Evolutionary conservation across 1,140 invertebrate species (phyloP).

Genomic region (Bombus pascuorum): DNA sequence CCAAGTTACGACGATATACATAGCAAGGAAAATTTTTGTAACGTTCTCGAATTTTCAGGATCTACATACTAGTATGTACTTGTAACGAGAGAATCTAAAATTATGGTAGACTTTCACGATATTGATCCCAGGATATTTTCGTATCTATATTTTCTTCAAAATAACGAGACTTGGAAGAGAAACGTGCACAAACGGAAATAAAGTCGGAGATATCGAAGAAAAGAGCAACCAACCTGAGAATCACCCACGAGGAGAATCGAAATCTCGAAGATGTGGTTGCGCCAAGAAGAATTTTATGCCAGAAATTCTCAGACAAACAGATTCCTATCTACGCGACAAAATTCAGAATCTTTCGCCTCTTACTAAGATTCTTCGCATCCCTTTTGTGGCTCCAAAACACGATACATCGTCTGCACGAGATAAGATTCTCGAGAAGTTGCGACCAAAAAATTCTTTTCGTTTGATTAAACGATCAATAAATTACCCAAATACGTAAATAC

Average conservation of each 20-base stretch:
- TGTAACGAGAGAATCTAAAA: not conserved
- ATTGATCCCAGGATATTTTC: not conserved
- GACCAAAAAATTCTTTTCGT: not conserved
- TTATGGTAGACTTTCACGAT: not conserved
- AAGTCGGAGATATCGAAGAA: not conserved
- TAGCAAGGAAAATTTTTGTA: not conserved
- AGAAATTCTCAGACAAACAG: conserved; percentile 31
- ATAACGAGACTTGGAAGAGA: conserved; percentile 41
- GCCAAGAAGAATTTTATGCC: conserved; percentile 11
- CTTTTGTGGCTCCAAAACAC: not conserved
- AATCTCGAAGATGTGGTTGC: not conserved
- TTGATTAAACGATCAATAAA: not conserved
- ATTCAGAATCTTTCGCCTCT: not conserved
- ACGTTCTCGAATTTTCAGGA: not conserved
- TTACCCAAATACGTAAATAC: not conserved
- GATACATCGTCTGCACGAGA: not conserved
- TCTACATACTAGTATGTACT: not conserved
- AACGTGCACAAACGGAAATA: not conserved
- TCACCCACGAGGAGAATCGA: not conserved
- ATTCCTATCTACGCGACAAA: conserved; percentile 11
- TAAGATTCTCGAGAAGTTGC: conserved; percentile 22
- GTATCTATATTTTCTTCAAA: conserved; percentile 9
- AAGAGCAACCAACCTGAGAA: not conserved
- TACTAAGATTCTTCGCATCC: not conserved
- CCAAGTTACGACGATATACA: not conserved